Base-by-base conservation (phyloP, 1,140 invertebrate species). In the Drosophila santomea region DNA sequence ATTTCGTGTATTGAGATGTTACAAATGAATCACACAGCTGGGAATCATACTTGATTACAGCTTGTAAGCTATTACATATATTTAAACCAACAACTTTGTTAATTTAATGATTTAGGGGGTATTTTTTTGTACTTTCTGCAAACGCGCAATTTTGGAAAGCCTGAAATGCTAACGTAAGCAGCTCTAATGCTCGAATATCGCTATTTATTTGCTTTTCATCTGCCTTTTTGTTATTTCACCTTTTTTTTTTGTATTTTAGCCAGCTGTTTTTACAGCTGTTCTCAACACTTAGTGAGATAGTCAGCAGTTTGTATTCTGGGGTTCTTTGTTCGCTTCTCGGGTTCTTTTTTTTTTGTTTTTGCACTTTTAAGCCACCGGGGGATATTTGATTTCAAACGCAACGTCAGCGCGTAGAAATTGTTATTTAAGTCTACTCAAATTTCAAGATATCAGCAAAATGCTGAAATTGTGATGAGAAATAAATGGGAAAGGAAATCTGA, bases 201-300 rank as follows among this genome's bases (percentile, higher is more conserved):
- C 1, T 32, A 32, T 32, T 2, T 32, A 39, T 39, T n/a, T 48
- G 28, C 5, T 72, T 72, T 36, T 51, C 61, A 32, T 10, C 61
- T 39, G 20, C 12, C 15, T 15, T 50, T 17, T 36, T 61, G 32
- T 43, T 2, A 45, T 58, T 32, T 32, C 32, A 41, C 23, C 23
- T 50, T 50, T 60, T 23, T 17, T 12, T 15, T 28, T 20, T 20
- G 20, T 20, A 11, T 36, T 55, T 36, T 17, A 28, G 15, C 48
- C 72, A 83, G 72, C 67, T 85, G 80, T 78, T 83, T 79, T 75
- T 60, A 67, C 80, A 83, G 80, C 80, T 83, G 80, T 76, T 83
- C 20, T 68, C 23, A 7, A n/a, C 38, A n/a, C 60, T 17, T 14
- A 43, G 48, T 32, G 57, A 57, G 57, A 57, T 52, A 69, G 56